phyloP scores from a whole-genome alignment of 2,888 invertebrate species.

The Erebia ligea region DNA sequence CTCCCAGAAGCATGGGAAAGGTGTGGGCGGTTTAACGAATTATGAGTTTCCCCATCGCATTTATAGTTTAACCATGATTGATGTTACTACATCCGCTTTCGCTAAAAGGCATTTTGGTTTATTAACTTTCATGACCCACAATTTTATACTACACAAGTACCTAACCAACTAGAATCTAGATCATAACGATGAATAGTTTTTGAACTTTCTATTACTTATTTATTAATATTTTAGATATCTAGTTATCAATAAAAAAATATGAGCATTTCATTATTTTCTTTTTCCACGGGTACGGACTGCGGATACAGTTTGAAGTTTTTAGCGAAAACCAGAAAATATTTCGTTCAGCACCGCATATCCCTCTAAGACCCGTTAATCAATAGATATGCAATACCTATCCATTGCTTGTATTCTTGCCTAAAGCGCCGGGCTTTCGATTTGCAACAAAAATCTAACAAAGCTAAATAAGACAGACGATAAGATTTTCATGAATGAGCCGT shows the following conservation, averaged over 20 bases:
- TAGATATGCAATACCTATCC: no score
- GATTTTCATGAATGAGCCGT: background rate
- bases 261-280: no score
- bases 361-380: no score
- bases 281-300: no score
- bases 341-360: no score
- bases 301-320: no score
- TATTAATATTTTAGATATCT: no score
- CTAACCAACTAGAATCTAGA: background rate
- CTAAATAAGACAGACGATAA: background rate
- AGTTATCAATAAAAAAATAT: no score
- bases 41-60: slow-evolving; percentile 53
- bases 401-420: no score
- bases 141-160: background rate
- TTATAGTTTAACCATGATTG: slow-evolving; percentile 65
- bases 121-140: slow-evolving; percentile 41
- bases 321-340: no score
- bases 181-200: background rate
- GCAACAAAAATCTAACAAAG: background rate
- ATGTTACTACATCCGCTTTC: slow-evolving; percentile 64
- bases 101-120: slow-evolving; percentile 56
- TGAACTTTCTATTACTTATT: background rate
- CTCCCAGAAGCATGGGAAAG: slow-evolving; percentile 44
- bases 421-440: no score
- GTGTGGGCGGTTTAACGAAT: slow-evolving; percentile 48